A percentile compares a stretch with the other conserved stretches of the same genome.
Evolutionary conservation across 1,140 invertebrate species (phyloP).

Genomic region (Calycopis cecrops): DNA sequence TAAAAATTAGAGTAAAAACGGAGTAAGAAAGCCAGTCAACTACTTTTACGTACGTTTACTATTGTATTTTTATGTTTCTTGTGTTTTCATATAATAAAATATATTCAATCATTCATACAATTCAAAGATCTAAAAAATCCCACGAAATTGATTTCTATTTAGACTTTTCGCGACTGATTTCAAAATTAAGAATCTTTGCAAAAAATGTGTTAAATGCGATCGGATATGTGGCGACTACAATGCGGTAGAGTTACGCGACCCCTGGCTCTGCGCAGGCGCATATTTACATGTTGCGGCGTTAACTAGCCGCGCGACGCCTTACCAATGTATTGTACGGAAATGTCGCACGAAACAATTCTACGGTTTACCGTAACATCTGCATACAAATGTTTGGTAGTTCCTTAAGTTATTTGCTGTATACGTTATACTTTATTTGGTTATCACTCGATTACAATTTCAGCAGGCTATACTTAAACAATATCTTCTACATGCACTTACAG

Average conservation of each 20-base stretch:
- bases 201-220: conserved; percentile 22
- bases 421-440: conserved; percentile 44
- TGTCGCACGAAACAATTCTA: conserved; percentile 67
- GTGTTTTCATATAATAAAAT: too few relatives aligned
- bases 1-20: too few relatives aligned
- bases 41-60: too few relatives aligned
- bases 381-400: conserved; percentile 61
- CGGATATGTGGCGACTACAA: conserved; percentile 26
- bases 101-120: too few relatives aligned
- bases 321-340: conserved; percentile 67
- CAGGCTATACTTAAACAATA: neutral
- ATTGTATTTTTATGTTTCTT: too few relatives aligned
- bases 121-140: too few relatives aligned
- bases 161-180: too few relatives aligned
- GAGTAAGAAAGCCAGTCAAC: too few relatives aligned
- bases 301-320: conserved; percentile 51
- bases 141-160: too few relatives aligned
- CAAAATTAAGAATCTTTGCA: neutral
- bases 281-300: conserved; percentile 64
- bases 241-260: conserved; percentile 42
- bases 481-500: too few relatives aligned
- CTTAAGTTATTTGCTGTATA: conserved; percentile 43
- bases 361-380: conserved; percentile 65
- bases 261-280: conserved; percentile 42
- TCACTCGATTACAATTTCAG: neutral